A percentile compares a stretch with the other conserved stretches of the same genome.
Evolutionary conservation across 2,797 vertebrate genomes (phyloP).

Genomic region (Dipus sagitta): DNA sequence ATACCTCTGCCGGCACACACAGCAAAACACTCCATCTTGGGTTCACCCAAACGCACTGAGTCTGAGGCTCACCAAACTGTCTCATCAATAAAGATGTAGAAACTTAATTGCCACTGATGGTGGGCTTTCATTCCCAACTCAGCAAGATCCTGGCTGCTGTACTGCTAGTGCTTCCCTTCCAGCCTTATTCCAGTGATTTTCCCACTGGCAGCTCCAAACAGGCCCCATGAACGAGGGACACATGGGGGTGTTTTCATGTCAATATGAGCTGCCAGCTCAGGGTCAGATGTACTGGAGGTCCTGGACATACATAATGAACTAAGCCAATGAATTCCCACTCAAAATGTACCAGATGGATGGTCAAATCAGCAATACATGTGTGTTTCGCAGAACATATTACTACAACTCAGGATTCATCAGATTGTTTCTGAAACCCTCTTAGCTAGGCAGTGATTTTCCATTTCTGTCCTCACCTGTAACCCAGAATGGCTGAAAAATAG

Average conservation of each 20-base stretch:
- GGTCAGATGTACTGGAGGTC: neutral
- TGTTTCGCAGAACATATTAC: neutral
- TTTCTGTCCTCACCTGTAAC: neutral
- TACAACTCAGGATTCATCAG: neutral
- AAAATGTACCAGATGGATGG: neutral
- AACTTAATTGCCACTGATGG: fast-evolving
- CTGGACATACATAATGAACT: neutral
- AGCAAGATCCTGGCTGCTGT: neutral
- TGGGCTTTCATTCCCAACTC: neutral
- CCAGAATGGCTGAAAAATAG: neutral
- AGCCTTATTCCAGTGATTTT: neutral
- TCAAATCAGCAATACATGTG: too few species aligned
- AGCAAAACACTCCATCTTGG: too few species aligned
- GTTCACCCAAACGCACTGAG: neutral
- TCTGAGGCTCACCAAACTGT: neutral
- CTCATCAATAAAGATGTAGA: neutral
- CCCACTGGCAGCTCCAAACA: neutral
- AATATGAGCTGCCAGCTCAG: too few species aligned
- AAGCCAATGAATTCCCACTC: neutral
- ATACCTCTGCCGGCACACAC: neutral
- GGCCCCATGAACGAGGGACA: neutral
- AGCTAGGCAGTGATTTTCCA: conserved; percentile 30
- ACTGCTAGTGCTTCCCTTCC: neutral
- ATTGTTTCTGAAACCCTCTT: conserved; percentile 42
- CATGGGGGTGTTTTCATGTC: fast-evolving